phyloP scores from a whole-genome alignment of 2,888 invertebrate genomes.

The Oscheius sp. region DNA sequence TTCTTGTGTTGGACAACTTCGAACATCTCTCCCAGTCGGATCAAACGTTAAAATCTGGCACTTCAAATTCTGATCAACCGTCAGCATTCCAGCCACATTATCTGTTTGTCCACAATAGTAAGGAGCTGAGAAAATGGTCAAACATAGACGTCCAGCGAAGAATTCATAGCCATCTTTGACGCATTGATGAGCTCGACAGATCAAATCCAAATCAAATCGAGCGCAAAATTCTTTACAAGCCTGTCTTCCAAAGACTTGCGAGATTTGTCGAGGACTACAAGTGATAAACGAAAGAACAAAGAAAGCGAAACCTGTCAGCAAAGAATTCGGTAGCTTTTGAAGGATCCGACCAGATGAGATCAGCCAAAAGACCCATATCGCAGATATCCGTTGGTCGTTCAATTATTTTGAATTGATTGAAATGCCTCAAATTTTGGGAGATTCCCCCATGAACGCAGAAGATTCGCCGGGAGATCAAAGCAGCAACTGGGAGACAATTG shows the following conservation, averaged over 20 bases:
- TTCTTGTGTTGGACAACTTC: no score
- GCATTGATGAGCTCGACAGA: conserved; percentile 58
- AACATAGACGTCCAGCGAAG: conserved; percentile 34
- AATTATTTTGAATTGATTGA: conserved; percentile 72
- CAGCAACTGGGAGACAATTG: conserved; percentile 74
- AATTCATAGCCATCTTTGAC: conserved; percentile 41
- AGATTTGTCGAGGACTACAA: background rate
- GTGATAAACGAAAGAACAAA: background rate
- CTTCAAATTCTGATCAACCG: no score
- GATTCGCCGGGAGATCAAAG: conserved; percentile 73
- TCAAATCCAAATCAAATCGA: conserved; percentile 40
- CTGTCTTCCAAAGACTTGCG: conserved; percentile 48
- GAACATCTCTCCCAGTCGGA: no score
- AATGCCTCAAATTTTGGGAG: conserved; percentile 73
- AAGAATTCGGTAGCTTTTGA: background rate
- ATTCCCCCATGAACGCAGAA: conserved; percentile 76
- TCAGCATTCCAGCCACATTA: conserved; percentile 22
- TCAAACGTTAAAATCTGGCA: no score
- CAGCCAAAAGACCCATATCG: conserved; percentile 43
- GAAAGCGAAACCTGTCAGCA: no score
- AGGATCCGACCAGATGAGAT: conserved; percentile 43
- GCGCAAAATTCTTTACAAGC: conserved; percentile 42
- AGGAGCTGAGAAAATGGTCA: conserved; percentile 56
- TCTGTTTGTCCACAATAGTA: conserved; percentile 46
- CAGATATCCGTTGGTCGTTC: conserved; percentile 43